phyloP scores from a whole-genome alignment of 2,888 invertebrate genomes.

The Allophyes oxyacanthae region DNA sequence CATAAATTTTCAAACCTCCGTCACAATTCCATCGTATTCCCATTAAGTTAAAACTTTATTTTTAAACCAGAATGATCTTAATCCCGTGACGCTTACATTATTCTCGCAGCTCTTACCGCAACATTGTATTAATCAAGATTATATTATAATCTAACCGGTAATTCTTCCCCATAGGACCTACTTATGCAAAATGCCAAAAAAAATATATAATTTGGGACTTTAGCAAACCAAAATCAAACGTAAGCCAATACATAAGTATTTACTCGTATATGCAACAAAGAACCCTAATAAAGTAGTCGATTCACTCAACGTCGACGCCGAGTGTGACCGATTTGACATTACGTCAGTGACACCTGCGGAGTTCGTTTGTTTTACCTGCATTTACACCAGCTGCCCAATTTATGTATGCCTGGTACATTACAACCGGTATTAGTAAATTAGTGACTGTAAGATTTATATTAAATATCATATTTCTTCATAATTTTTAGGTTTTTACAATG shows the following conservation, averaged over 20 bases:
- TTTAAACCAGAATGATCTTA: too few species aligned
- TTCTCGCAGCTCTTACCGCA: too few species aligned
- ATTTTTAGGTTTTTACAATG: not conserved
- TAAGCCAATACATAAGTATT: not conserved
- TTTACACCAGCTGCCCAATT: slow-evolving; percentile 53
- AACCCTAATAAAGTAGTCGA: slow-evolving; percentile 72
- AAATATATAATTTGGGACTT: too few species aligned
- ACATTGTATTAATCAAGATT: too few species aligned
- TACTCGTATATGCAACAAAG: slow-evolving; percentile 39
- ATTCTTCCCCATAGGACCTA: too few species aligned
- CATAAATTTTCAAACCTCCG: too few species aligned
- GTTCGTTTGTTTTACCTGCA: slow-evolving; percentile 71
- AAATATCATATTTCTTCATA: not conserved
- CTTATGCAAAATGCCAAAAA: too few species aligned
- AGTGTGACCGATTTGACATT: slow-evolving; percentile 76
- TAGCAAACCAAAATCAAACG: too few species aligned
- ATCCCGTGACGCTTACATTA: too few species aligned
- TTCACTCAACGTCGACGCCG: slow-evolving; percentile 63
- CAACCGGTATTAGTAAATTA: slow-evolving; percentile 40
- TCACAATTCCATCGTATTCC: too few species aligned
- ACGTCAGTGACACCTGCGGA: slow-evolving; percentile 77
- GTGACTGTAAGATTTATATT: slow-evolving; percentile 20
- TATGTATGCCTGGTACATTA: slow-evolving; percentile 43
- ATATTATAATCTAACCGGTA: too few species aligned
- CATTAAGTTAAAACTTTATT: too few species aligned